Percentiles rank a stretch among this genome's conserved stretches.
Conservation (phyloP, 2,888 invertebrate species). For the Coremacera marginata region DNA sequence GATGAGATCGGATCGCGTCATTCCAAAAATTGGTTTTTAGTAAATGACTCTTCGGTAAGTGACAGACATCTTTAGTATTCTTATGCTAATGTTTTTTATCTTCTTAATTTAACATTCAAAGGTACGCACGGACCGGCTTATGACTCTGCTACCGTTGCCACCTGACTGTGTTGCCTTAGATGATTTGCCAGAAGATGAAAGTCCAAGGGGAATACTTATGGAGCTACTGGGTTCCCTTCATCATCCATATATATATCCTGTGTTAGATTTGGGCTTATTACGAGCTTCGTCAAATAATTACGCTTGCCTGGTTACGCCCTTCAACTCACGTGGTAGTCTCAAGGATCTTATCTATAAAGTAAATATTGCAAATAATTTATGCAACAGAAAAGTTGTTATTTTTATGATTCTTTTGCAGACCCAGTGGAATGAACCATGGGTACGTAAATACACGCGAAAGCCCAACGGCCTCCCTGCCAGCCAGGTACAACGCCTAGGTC, state of each 20-base stretch:
- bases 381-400: not conserved
- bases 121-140: slow-evolving; percentile 69
- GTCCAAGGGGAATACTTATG: slow-evolving; percentile 78
- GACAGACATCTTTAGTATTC: no score
- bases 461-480: slow-evolving; percentile 80
- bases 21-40: slow-evolving; percentile 92
- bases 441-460: slow-evolving; percentile 78
- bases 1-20: slow-evolving; percentile 86
- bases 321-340: slow-evolving; percentile 86
- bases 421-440: slow-evolving; percentile 85
- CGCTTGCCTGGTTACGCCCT: slow-evolving; percentile 84
- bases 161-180: slow-evolving; percentile 69
- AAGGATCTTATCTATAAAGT: slow-evolving; percentile 92
- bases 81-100: not conserved
- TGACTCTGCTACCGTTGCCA: slow-evolving; percentile 69
- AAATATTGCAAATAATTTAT: slow-evolving; percentile 50
- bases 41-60: slow-evolving; percentile 81
- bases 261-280: slow-evolving; percentile 86
- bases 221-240: slow-evolving; percentile 88
- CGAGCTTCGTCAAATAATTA: slow-evolving; percentile 71
- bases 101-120: slow-evolving; percentile 41
- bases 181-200: slow-evolving; percentile 73
- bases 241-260: slow-evolving; percentile 93
- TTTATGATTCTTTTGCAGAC: slow-evolving; percentile 70
- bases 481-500: slow-evolving; percentile 87